Evolutionary conservation across 2,113 vertebrate genomes (phyloP), one percentile per base, ranked within the genome.

Genomic region (Hyaena hyaena): DNA sequence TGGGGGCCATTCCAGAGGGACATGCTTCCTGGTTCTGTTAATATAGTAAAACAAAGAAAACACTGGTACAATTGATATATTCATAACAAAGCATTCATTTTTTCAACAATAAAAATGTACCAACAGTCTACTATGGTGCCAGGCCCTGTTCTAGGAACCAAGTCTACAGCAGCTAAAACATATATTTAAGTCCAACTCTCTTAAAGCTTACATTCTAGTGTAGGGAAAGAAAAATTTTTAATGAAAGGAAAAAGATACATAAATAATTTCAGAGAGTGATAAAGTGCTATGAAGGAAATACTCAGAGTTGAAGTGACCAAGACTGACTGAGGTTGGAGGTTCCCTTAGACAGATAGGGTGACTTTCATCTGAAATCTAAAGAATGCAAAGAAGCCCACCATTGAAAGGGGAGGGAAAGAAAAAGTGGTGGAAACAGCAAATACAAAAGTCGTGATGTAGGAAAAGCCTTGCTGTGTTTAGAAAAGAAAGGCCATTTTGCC

Each of bases 1-100:
- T 76, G 79, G 76, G 69, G 79, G 96, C 90, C 96, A 63, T 83
- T 95, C 79, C 58, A 65, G 98, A 96, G 82, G 93, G 16, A 96
- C 16, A 24, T 23, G 35, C 10, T 35, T 86, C 86, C 83, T 43
- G 87, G 82, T 98, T 98, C 99, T 99, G 98, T 93, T 87, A 96
- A 98, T 55, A 88, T 83, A 97, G 87, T 45, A 88, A 97, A 97
- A 93, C 35, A 95, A 82, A 95, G 80, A 84, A 96, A 97, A 95
- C 28, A 95, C 15, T 90, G 90, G 90, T 92, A 93, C 12, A 68
- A 95, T 3, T n/a, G 43, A 94, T 76, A 73, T 88, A 88, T 39
- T 84, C 79, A 39, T n/a, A 77, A 73, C 17, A 69, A 85, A 79
- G 39, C 15, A 93, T 69, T 79, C 68, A 88, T 43, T 83, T 93